Conservation (phyloP, 2,888 invertebrate genomes). For the Tenthredo livida region DNA sequence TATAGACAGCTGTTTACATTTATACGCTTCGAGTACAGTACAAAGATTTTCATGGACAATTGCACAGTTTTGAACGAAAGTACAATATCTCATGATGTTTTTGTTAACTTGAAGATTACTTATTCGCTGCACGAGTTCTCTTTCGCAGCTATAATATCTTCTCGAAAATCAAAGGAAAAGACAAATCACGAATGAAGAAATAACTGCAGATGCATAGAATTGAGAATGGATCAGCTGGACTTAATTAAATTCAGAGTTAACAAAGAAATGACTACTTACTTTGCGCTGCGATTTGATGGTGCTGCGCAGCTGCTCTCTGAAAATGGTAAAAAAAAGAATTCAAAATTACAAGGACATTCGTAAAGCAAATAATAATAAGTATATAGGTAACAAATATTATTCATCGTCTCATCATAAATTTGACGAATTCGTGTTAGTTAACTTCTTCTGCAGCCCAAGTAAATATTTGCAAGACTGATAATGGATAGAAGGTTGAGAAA, state of each 20-base stretch:
- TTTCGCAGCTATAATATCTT: neutral
- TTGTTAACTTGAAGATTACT: neutral
- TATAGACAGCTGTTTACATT: neutral
- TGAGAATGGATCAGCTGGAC: neutral
- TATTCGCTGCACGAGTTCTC: neutral
- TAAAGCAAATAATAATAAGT: conserved; percentile 35
- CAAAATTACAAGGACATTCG: conserved; percentile 20
- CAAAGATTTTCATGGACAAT: neutral
- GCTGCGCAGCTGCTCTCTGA: conserved; percentile 85
- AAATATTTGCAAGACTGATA: conserved; percentile 8
- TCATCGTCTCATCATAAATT: conserved; percentile 29
- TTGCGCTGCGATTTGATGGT: conserved; percentile 83
- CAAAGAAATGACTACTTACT: conserved; percentile 77
- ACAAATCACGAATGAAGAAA: neutral
- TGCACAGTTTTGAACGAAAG: neutral
- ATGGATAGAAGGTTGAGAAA: conserved; percentile 52
- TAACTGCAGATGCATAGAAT: neutral
- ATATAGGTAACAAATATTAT: conserved; percentile 46
- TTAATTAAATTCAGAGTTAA: neutral
- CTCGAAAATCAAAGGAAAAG: neutral
- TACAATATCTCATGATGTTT: neutral
- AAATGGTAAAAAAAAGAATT: conserved; percentile 77
- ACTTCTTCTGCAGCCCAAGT: neutral
- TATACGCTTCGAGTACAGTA: neutral
- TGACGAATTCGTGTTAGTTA: neutral